Base-by-base conservation (phyloP, 2,888 invertebrate species). In the Melangyna quadrimaculata region DNA sequence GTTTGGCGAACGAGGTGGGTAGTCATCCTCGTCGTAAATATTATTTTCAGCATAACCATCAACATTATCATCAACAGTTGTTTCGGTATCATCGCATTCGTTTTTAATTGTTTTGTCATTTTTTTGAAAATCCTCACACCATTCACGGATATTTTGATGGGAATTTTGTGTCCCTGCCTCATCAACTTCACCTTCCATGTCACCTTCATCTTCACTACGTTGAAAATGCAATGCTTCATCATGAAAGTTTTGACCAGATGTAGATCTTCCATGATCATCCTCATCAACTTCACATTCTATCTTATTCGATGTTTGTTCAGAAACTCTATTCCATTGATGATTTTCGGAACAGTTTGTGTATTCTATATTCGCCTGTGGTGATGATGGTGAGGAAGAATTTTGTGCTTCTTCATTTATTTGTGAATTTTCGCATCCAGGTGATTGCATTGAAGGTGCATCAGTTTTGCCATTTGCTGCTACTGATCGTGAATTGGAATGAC, bases 1-100 rank as follows among this genome's bases (percentile, higher is more conserved):
- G 73, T 74, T 83, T 19, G 63, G 83, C 17, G 78, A 78, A 8
- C 8, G 32, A 12, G 69, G 59, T 14, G 82, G 67, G 32, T 78
- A 82, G 4, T 78, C 72, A 22, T 81, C 77, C 0, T 82, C 82
- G 19, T 82, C 67, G 37, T 69, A 72, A 10, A 24, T 37, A 37
- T 73, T 70, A 40, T 74, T 74, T 17, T 73, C 69, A 27, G 32
- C 29, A 55, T 29, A 17, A 29, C 17, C 2, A 24, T 40, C 27
- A 7, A 5, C 40, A 4, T 17, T 10, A 5, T 45, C 74, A 43
- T 61, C 83, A 65, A 14, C 32, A 1, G 51, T 69, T 8, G 71
- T 53, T 19, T 72, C 65, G 0, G 65, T 78, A 32, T 82, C 72
- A 22, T 74, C 73, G 37, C 53, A 69, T 9, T 82, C 82, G 14